Evolutionary conservation across 2,113 vertebrate genomes (phyloP).

Genomic region (Lampris megalopsis): DNA sequence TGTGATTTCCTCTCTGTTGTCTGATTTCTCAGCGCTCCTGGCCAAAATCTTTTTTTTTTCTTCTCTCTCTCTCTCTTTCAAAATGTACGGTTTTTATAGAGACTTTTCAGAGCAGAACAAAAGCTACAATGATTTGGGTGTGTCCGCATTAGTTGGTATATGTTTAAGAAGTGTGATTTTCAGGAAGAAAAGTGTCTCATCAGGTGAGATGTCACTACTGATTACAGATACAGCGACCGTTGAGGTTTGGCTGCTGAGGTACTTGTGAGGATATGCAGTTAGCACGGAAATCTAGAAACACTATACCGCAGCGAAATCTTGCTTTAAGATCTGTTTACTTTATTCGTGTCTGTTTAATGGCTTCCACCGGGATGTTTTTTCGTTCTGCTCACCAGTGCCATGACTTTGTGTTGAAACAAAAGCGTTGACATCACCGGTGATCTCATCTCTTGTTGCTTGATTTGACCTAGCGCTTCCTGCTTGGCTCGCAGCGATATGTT

Average conservation of each 20-base stretch:
- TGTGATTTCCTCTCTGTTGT: constrained; percentile 44
- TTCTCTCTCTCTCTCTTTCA: no score
- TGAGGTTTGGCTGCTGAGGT: constrained; percentile 59
- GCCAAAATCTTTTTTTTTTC: neutral
- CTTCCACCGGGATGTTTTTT: constrained; percentile 43
- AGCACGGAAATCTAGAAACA: constrained; percentile 69
- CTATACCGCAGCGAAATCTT: constrained; percentile 46
- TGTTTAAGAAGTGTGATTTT: constrained; percentile 44
- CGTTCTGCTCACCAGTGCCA: constrained; percentile 44
- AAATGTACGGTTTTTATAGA: no score
- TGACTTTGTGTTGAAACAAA: constrained; percentile 49
- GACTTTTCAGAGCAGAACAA: neutral
- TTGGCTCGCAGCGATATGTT: constrained; percentile 13
- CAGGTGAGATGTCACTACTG: constrained; percentile 58
- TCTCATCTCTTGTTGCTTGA: constrained; percentile 60
- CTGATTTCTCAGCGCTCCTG: constrained; percentile 19
- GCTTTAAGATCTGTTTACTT: constrained; percentile 31
- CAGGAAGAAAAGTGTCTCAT: constrained; percentile 45
- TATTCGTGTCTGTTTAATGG: constrained; percentile 39
- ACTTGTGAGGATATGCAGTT: constrained; percentile 41
- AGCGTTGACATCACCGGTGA: constrained; percentile 68
- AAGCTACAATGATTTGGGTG: neutral
- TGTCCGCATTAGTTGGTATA: constrained; percentile 14
- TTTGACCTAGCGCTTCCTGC: constrained; percentile 56
- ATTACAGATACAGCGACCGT: constrained; percentile 51